These are phyloP conservation scores for Pogonomyrmex barbatus DNA, from an alignment of 1,140 invertebrate species.

Conservation along the genomic window DNA sequence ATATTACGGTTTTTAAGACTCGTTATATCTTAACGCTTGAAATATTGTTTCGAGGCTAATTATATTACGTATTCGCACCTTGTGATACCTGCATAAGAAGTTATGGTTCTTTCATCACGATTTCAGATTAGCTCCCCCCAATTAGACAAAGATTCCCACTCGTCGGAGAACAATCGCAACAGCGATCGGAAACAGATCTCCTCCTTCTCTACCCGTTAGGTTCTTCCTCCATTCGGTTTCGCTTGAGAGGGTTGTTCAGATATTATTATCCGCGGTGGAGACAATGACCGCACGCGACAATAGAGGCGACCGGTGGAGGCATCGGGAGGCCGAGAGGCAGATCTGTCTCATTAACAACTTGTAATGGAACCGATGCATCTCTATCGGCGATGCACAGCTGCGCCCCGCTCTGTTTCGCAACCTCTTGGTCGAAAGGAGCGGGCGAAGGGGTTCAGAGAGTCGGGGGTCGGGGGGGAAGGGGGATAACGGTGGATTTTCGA, in stretches of 20 bases:
- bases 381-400: conserved; percentile 52
- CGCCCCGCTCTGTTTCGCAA: conserved; percentile 21
- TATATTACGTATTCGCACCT: background rate
- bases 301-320: conserved; percentile 61
- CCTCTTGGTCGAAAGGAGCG: conserved; percentile 25
- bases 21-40: no score
- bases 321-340: conserved; percentile 63
- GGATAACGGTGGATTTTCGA: conserved; percentile 25
- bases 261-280: conserved; percentile 74
- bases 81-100: background rate
- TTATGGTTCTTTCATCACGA: conserved; percentile 23
- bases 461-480: no score
- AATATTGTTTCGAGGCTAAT: no score
- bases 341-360: conserved; percentile 79
- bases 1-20: no score
- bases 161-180: background rate
- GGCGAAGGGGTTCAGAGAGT: conserved; percentile 17
- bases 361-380: conserved; percentile 72
- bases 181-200: conserved; percentile 21
- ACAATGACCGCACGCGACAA: conserved; percentile 75
- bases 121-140: conserved; percentile 11
- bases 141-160: conserved; percentile 26
- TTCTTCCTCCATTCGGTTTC: conserved; percentile 42
- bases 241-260: conserved; percentile 56
- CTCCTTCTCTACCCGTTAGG: background rate